These are phyloP conservation scores for Polia nebulosa DNA, from an alignment of 2,888 invertebrate genomes.

Conservation along the genomic window DNA sequence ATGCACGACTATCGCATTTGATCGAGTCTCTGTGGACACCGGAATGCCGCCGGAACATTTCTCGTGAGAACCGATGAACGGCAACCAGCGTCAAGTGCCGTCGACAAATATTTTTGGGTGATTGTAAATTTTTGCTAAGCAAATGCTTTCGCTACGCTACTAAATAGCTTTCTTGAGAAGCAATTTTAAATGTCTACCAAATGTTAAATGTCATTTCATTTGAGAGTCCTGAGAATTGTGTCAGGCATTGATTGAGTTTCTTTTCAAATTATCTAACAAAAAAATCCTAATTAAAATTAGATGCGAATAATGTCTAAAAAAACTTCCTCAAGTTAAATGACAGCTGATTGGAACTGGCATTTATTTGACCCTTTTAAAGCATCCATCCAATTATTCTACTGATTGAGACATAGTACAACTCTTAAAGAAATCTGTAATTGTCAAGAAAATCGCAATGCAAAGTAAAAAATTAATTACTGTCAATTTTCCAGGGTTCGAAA, in stretches of 20 bases:
- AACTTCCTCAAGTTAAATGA: slow-evolving; percentile 13
- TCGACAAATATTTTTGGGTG: slow-evolving; percentile 82
- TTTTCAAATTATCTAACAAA: slow-evolving; percentile 29
- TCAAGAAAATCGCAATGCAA: slow-evolving; percentile 47
- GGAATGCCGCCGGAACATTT: slow-evolving; percentile 86
- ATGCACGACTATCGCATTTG: slow-evolving; percentile 90
- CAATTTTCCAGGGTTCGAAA: slow-evolving; percentile 40
- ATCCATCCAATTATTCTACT: slow-evolving; percentile 21
- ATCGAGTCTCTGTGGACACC: slow-evolving; percentile 84
- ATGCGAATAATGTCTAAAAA: slow-evolving; percentile 19
- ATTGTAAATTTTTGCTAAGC: slow-evolving; percentile 87
- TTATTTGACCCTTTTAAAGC: slow-evolving; percentile 11
- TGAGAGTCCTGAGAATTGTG: slow-evolving; percentile 85
- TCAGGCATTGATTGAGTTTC: slow-evolving; percentile 67
- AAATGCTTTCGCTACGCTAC: slow-evolving; percentile 87
- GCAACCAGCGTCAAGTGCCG: slow-evolving; percentile 81
- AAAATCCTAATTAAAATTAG: slow-evolving; percentile 22
- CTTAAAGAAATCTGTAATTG: neutral
- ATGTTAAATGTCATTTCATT: slow-evolving; percentile 75
- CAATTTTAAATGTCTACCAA: slow-evolving; percentile 79
- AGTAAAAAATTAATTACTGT: slow-evolving; percentile 58
- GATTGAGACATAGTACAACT: slow-evolving; percentile 17
- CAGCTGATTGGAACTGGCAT: slow-evolving; percentile 2
- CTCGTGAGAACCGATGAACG: slow-evolving; percentile 87
- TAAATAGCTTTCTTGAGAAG: slow-evolving; percentile 85